Conservation (phyloP, 2,113 vertebrate species). For the Cyprinus carpio region DNA sequence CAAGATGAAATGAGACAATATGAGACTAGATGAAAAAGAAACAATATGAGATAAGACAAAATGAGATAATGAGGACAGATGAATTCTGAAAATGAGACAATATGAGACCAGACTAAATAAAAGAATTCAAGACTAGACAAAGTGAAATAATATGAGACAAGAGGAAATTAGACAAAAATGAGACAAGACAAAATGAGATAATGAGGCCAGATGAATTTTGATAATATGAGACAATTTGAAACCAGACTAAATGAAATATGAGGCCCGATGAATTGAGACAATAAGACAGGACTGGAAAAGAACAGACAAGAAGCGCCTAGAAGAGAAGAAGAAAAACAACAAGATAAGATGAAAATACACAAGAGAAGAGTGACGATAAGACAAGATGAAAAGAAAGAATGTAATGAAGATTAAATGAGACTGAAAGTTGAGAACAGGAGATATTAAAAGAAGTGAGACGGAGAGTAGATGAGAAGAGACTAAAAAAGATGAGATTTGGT, state of each 20-base stretch:
- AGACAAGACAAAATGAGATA: background rate
- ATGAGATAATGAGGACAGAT: background rate
- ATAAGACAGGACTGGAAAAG: background rate
- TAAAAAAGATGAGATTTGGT: no score
- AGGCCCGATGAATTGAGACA: background rate
- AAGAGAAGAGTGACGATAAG: background rate
- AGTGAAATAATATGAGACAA: background rate
- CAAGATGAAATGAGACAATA: background rate
- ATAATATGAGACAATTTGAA: background rate
- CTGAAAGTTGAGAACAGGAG: background rate
- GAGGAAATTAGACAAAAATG: no score
- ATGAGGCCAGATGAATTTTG: background rate
- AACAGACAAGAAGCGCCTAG: background rate
- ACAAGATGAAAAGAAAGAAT: background rate
- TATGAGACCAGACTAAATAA: background rate
- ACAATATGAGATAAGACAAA: no score
- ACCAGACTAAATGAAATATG: no score
- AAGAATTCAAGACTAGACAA: background rate
- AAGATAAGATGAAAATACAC: background rate
- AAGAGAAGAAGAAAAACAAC: background rate
- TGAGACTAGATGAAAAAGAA: no score
- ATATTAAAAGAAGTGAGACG: background rate
- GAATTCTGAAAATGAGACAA: background rate
- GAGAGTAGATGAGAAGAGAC: no score
- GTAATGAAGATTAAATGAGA: background rate